Percentiles rank a stretch among this genome's conserved stretches.
These are phyloP conservation scores for Polyploca ridens DNA, from an alignment of 2,888 invertebrate species.

Conservation along the genomic window DNA sequence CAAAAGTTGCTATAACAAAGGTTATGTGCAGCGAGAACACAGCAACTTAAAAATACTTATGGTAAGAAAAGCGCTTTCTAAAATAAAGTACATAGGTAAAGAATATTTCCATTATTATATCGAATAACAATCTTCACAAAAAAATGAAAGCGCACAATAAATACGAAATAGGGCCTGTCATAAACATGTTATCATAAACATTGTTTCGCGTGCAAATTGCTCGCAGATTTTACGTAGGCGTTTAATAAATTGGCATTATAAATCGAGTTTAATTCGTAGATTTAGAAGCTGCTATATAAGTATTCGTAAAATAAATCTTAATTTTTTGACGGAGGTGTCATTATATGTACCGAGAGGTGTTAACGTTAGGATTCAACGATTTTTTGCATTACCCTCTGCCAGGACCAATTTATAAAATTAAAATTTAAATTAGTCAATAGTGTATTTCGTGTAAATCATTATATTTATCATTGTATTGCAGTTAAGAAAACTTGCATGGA, in stretches of 20 bases:
- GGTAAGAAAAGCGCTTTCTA: too few relatives aligned
- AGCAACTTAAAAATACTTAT: neutral
- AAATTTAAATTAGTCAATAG: too few relatives aligned
- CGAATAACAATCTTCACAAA: neutral
- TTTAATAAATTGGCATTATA: constrained; percentile 4
- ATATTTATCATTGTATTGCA: too few relatives aligned
- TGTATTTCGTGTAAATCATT: too few relatives aligned
- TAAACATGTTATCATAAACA: constrained; percentile 1
- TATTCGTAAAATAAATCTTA: neutral
- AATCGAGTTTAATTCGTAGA: neutral
- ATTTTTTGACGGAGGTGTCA: too few relatives aligned
- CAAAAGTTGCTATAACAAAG: neutral
- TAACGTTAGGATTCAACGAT: too few relatives aligned
- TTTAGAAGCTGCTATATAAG: neutral
- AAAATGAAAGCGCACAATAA: neutral
- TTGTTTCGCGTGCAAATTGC: constrained; percentile 3
- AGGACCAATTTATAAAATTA: too few relatives aligned
- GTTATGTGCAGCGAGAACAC: neutral
- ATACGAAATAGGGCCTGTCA: neutral
- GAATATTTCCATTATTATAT: neutral
- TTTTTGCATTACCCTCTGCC: too few relatives aligned
- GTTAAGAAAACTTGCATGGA: too few relatives aligned
- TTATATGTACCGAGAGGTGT: too few relatives aligned
- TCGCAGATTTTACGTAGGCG: constrained; percentile 1
- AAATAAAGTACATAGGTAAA: too few relatives aligned